phyloP scores from a whole-genome alignment of 2,888 invertebrate species.

The Argyresthia goedartella region DNA sequence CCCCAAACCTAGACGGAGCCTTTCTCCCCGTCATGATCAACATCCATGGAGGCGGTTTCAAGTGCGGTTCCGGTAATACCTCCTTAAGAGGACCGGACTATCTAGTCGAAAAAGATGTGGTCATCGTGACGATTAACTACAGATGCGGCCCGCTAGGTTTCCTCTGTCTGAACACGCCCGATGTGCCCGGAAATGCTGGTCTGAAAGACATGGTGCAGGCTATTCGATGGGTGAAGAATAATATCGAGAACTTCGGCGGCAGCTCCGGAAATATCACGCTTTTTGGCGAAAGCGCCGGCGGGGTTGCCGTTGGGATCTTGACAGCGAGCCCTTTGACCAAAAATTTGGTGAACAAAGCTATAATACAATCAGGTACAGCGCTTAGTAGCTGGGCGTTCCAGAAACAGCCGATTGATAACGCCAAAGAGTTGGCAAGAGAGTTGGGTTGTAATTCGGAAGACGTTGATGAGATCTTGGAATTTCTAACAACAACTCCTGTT shows the following conservation, averaged over 20 bases:
- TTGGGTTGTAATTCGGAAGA: slow-evolving; percentile 45
- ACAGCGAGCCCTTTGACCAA: slow-evolving; percentile 49
- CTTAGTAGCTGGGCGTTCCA: slow-evolving; percentile 31
- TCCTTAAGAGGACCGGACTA: slow-evolving; percentile 61
- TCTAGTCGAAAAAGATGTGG: slow-evolving; percentile 68
- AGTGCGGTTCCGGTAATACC: slow-evolving; percentile 63
- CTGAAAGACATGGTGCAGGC: slow-evolving; percentile 52
- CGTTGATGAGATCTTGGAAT: slow-evolving; percentile 45
- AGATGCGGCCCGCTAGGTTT: slow-evolving; percentile 60
- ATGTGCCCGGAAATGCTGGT: slow-evolving; percentile 59
- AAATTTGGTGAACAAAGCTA: slow-evolving; percentile 41
- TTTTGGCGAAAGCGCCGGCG: slow-evolving; percentile 54
- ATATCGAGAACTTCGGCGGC: slow-evolving; percentile 53
- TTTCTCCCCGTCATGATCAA: slow-evolving; percentile 70
- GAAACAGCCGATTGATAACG: slow-evolving; percentile 40
- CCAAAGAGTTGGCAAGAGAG: slow-evolving; percentile 29
- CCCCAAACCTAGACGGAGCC: slow-evolving; percentile 65
- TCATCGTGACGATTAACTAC: slow-evolving; percentile 70
- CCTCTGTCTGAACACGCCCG: slow-evolving; percentile 49
- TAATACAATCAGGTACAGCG: slow-evolving; percentile 48
- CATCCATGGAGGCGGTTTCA: slow-evolving; percentile 69
- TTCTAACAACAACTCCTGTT: slow-evolving; percentile 38
- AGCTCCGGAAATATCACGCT: slow-evolving; percentile 51
- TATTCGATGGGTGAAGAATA: slow-evolving; percentile 49
- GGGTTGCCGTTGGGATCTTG: slow-evolving; percentile 29